Evolutionary conservation across 2,888 invertebrate genomes (phyloP).

Genomic region (Hirtodrosophila alboralis): DNA sequence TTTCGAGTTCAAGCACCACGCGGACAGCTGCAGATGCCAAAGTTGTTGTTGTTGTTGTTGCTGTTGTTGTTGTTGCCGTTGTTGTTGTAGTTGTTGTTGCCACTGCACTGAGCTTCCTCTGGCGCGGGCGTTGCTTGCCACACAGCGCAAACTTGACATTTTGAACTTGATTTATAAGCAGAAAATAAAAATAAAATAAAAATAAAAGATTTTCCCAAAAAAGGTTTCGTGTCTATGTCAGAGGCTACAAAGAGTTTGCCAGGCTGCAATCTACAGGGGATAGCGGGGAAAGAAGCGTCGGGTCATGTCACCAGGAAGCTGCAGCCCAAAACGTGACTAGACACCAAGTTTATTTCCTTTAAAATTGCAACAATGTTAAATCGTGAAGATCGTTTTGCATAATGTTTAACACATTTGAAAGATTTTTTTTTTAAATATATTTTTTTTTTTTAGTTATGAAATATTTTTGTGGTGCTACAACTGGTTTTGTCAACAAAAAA

Average conservation of each 20-base stretch:
- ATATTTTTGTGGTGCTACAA: constrained; percentile 53
- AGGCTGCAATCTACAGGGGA: neutral
- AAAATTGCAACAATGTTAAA: neutral
- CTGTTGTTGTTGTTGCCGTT: constrained; percentile 15
- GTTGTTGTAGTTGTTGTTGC: constrained; percentile 17
- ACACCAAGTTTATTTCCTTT: constrained; percentile 38
- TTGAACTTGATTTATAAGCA: constrained; percentile 68
- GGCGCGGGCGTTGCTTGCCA: constrained; percentile 35
- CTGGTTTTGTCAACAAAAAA: constrained; percentile 61
- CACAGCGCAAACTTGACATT: constrained; percentile 70
- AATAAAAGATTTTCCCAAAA: constrained; percentile 6
- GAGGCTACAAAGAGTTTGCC: constrained; percentile 10
- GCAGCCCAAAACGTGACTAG: constrained; percentile 53
- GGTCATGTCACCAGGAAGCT: constrained; percentile 53
- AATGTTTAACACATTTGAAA: constrained; percentile 66
- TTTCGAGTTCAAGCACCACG: constrained; percentile 80
- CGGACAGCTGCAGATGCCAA: constrained; percentile 34
- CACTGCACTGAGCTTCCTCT: constrained; percentile 56
- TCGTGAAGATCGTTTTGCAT: constrained; percentile 56
- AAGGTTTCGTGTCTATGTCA: constrained; percentile 29
- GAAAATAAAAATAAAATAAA: no score
- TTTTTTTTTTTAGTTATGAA: constrained; percentile 59
- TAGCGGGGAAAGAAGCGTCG: neutral
- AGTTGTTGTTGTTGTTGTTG: constrained; percentile 22
- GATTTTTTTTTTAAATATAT: no score